Conservation (phyloP, 2,888 invertebrate species). For the Aleiodes leptofemur region DNA sequence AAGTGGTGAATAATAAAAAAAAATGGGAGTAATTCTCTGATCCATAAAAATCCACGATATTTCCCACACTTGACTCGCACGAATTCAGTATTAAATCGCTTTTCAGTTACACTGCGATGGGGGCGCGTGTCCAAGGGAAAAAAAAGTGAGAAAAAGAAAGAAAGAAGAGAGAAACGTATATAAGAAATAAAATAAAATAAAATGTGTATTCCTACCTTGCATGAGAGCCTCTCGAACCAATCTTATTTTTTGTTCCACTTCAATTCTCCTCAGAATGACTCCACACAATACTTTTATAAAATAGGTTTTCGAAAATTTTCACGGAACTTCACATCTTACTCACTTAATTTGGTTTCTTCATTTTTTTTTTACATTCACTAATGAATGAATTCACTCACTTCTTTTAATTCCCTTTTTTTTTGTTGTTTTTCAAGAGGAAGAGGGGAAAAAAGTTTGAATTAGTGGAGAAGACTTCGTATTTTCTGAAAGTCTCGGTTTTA, state of each 20-base stretch:
- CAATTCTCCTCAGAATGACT: constrained; percentile 23
- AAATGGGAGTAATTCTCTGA: too few relatives aligned
- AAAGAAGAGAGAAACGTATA: constrained; percentile 3
- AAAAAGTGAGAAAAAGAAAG: neutral
- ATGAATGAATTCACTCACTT: constrained; percentile 8
- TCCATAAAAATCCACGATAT: neutral
- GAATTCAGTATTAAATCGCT: constrained; percentile 56
- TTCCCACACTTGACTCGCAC: constrained; percentile 61
- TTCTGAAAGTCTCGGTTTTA: constrained; percentile 26
- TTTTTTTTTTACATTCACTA: neutral
- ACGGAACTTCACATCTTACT: constrained; percentile 14
- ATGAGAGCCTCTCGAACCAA: constrained; percentile 7
- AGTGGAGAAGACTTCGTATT: constrained; percentile 11
- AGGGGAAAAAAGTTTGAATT: constrained; percentile 26
- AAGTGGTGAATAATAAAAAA: too few relatives aligned
- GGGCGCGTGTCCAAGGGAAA: constrained; percentile 13
- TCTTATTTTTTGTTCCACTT: constrained; percentile 8
- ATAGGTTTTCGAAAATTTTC: constrained; percentile 13
- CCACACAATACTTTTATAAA: constrained; percentile 4
- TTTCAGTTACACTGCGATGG: constrained; percentile 15
- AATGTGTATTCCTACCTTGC: constrained; percentile 7
- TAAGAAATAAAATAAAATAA: neutral
- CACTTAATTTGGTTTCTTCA: constrained; percentile 1
- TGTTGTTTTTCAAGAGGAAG: constrained; percentile 19
- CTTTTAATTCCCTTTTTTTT: constrained; percentile 1